Base-by-base conservation (phyloP, 2,797 vertebrate species). In the Streptopelia turtur region DNA sequence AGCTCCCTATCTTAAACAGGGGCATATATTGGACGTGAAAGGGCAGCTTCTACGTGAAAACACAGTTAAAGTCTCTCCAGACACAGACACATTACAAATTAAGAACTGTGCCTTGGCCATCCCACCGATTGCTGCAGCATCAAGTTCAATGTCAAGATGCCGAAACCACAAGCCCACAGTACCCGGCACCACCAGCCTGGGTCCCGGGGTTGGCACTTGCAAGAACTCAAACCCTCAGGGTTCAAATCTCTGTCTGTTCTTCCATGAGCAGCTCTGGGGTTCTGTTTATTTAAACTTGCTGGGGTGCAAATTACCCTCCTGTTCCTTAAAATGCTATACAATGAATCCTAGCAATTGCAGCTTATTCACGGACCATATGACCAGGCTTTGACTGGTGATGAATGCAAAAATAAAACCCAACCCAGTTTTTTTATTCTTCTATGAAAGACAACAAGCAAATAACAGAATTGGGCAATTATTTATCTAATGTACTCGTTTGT, bases 11-110 rank as follows among this genome's bases (percentile, higher is more conserved):
- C 12, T 33, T 24, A 59, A 35, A n/a, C 1, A 69, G 53, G 39
- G 41, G 15, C 65, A 61, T 10, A 30, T 4, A 8, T 0, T 1
- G 5, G 37, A 28, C 1, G 4, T n/a, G 66, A 55, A 31, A 60
- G 15, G 59, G 27, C 33, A 28, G 16, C 1, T 30, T 45, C 23
- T 5, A 16, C 5, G 13, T 30, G 6, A 69, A 52, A 71, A 41
- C n/a, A 50, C 35, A 63, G 41, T 16, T 30, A 7, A 63, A 35
- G 14, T 11, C 63, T 84, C 55, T 56, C 15, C 74, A 69, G 55
- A 35, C 27, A 53, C 52, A 30, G 45, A 37, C 27, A 39, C 27
- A 14, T 56, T 21, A 41, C 0, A 0, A 28, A 49, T 17, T 37
- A 28, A 16, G 8, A 33, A 43, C n/a, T 5, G 3, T 27, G n/a